Percentiles rank a stretch among this genome's conserved stretches.
These are phyloP conservation scores for Drosophila cracens DNA, from an alignment of 2,888 invertebrate genomes.

Conservation along the genomic window DNA sequence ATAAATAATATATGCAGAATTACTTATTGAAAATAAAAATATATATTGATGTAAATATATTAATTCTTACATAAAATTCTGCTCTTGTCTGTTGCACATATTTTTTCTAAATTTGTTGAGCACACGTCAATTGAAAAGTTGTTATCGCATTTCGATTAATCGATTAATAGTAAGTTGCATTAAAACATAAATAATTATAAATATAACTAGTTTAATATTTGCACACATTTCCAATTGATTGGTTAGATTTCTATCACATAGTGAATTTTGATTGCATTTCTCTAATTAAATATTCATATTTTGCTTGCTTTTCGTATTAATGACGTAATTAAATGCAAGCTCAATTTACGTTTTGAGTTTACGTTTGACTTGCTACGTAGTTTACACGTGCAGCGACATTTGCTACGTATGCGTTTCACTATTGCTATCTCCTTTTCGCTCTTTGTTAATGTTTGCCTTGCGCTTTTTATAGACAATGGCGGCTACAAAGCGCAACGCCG, in stretches of 20 bases:
- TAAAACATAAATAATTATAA: background rate
- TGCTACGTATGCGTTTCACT: background rate
- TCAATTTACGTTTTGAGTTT: background rate
- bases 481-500: constrained; percentile 98
- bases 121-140: background rate
- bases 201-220: background rate
- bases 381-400: background rate
- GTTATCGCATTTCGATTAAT: background rate
- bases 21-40: background rate
- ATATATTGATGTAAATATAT: background rate
- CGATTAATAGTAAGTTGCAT: background rate
- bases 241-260: background rate
- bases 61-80: background rate
- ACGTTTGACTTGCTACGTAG: background rate
- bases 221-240: background rate
- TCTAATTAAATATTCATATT: background rate
- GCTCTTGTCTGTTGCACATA: background rate
- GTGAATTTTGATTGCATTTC: background rate
- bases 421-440: background rate
- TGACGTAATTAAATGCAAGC: background rate
- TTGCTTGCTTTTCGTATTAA: background rate
- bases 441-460: background rate
- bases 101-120: background rate
- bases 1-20: background rate
- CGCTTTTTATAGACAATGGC: constrained; percentile 94